Evolutionary conservation across 92 coral and sea anemone species (phyloP), one percentile per base, ranked within the genome.

Genomic region (Pocillopora meandrina): DNA sequence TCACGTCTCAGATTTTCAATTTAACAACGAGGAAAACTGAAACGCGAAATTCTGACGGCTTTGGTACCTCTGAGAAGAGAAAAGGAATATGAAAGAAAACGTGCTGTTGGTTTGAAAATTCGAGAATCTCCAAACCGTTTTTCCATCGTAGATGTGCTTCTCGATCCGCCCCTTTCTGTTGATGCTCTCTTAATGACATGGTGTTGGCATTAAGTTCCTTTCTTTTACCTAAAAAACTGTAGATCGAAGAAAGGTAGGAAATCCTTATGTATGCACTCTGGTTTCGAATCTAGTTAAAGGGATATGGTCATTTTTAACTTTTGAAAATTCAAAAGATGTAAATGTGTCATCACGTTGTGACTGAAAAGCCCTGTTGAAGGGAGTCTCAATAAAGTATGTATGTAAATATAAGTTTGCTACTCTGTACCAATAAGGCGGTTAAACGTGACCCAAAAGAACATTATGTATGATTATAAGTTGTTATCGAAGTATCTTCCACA

Each of bases 81-180:
- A 42, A 42, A 42, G 52, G 52, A 42, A 42, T 42, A 42, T 42
- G 52, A 42, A 42, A 42, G 33, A 35, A 36, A 20, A 19, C 56
- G 52, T 76, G 47, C 64, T 21, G 57, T 26, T 13, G 57, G 20
- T 78, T 78, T n/a, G 49, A 52, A 13, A 34, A 15, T 47, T 10
- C 23, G 65, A 16, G 26, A 26, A 49, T 49, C 11, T 76, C 56
- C 69, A 61, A 18, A 17, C 80, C 68, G 57, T 76, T 76, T 64
- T 64, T 63, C 52, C 35, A 1, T 33, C 49, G 65, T 42, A 42
- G 52, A 23, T 52, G 47, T 26, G 33, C 61, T 52, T 65, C 0
- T 59, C 17, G 63, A 55, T n/a, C 84, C 84, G 84, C 75, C 84
- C 65, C 63, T 69, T 67, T 79, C 84, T 18, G 26, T 14, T 26